Evolutionary conservation across 2,888 invertebrate species (phyloP).

Genomic region (Xylocampa areola): DNA sequence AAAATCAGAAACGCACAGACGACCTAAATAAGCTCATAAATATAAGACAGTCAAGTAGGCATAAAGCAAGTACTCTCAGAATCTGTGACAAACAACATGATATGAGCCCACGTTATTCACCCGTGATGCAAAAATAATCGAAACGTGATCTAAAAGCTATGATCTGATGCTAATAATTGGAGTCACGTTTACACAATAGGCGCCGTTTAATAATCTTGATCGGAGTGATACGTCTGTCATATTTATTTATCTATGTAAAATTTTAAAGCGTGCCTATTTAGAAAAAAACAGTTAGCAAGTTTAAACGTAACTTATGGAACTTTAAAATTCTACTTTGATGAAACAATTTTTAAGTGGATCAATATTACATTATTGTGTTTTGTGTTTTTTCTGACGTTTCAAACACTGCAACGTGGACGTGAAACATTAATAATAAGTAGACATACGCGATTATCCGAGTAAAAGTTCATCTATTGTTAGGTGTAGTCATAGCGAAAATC

Average conservation of each 20-base stretch:
- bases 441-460: too few relatives aligned
- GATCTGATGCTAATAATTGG: slow-evolving; percentile 51
- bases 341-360: too few relatives aligned
- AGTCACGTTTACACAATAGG: slow-evolving; percentile 60
- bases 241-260: slow-evolving; percentile 43
- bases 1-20: slow-evolving; percentile 18
- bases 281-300: too few relatives aligned
- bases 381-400: too few relatives aligned
- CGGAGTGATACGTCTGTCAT: slow-evolving; percentile 52
- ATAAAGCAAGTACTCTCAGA: slow-evolving; percentile 16
- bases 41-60: slow-evolving; percentile 28
- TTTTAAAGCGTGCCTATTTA: too few relatives aligned
- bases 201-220: slow-evolving; percentile 58
- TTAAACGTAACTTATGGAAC: too few relatives aligned
- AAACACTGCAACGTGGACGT: background rate
- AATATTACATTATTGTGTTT: too few relatives aligned
- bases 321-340: too few relatives aligned
- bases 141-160: slow-evolving; percentile 53
- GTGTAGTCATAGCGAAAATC: too few relatives aligned
- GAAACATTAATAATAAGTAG: background rate
- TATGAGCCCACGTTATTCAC: slow-evolving; percentile 46
- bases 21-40: slow-evolving; percentile 43
- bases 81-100: slow-evolving; percentile 48
- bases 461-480: too few relatives aligned
- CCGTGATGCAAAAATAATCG: slow-evolving; percentile 49